These are phyloP conservation scores for Intellagama lesueurii DNA, from an alignment of 2,797 vertebrate species.

Conservation along the genomic window DNA sequence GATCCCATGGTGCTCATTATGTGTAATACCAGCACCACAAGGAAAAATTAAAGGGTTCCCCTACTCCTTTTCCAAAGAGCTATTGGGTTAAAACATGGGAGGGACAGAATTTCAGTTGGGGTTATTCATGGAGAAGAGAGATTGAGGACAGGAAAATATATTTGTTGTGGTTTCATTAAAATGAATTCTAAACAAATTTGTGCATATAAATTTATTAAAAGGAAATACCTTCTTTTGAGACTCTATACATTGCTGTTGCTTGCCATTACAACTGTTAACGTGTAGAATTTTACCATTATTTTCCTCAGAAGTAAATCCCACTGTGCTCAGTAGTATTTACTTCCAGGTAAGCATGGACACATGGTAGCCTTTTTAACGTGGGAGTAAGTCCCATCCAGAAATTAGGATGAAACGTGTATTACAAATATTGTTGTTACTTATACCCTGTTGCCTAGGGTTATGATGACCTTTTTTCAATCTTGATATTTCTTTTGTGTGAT, in stretches of 20 bases:
- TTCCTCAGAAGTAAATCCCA: not conserved
- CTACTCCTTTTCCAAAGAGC: not conserved
- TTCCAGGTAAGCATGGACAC: not conserved
- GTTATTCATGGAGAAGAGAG: not conserved
- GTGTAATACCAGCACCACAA: not conserved
- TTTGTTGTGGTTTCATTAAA: not conserved
- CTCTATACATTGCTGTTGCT: not conserved
- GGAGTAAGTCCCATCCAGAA: too few species aligned
- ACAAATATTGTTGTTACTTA: too few species aligned
- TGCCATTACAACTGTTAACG: not conserved
- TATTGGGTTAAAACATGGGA: not conserved
- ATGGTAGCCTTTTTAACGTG: too few species aligned
- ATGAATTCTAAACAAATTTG: not conserved
- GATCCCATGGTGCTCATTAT: slow-evolving; percentile 34
- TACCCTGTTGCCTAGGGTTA: too few species aligned
- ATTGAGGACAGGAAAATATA: not conserved
- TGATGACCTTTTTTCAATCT: too few species aligned
- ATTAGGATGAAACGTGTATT: too few species aligned
- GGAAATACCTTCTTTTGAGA: not conserved
- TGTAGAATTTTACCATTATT: too few species aligned
- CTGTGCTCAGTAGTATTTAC: not conserved
- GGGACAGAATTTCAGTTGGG: not conserved
- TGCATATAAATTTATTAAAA: not conserved
- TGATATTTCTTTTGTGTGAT: too few species aligned
- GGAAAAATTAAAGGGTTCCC: not conserved